Evolutionary conservation across 2,797 vertebrate species (phyloP).

Genomic region (Hipposideros larvatus): DNA sequence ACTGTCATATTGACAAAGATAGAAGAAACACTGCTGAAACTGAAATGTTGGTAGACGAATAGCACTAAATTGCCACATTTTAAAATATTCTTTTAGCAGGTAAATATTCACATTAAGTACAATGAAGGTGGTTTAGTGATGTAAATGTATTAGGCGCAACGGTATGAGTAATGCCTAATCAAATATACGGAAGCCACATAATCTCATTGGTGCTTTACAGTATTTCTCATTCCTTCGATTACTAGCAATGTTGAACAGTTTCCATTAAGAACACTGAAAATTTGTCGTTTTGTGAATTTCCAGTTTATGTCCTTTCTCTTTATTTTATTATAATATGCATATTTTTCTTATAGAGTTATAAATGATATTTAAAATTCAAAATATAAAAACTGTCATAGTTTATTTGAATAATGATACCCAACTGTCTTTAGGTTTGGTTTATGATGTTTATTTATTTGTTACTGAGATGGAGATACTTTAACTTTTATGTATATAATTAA

Average conservation of each 20-base stretch:
- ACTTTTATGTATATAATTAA: neutral
- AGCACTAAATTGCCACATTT: neutral
- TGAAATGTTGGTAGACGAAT: neutral
- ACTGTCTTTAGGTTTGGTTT: neutral
- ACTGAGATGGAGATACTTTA: neutral
- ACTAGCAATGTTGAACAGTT: neutral
- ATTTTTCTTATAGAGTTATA: constrained; percentile 16
- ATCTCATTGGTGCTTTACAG: neutral
- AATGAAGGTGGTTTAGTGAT: neutral
- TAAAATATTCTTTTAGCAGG: neutral
- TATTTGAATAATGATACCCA: constrained; percentile 45
- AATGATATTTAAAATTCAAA: constrained; percentile 46
- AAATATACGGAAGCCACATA: neutral
- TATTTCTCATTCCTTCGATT: neutral
- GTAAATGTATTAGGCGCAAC: neutral
- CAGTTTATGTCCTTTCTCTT: neutral
- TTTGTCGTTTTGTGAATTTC: constrained; percentile 15
- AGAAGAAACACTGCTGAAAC: neutral
- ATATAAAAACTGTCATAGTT: constrained; percentile 3
- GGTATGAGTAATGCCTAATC: neutral
- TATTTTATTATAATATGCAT: neutral
- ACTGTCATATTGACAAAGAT: neutral
- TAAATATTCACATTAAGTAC: neutral
- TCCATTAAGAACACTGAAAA: neutral
- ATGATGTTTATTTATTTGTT: neutral